A percentile compares a stretch with the other conserved stretches of the same genome.
Evolutionary conservation across 2,797 vertebrate species (phyloP).

Genomic region (Hypotaenidia philippensis): DNA sequence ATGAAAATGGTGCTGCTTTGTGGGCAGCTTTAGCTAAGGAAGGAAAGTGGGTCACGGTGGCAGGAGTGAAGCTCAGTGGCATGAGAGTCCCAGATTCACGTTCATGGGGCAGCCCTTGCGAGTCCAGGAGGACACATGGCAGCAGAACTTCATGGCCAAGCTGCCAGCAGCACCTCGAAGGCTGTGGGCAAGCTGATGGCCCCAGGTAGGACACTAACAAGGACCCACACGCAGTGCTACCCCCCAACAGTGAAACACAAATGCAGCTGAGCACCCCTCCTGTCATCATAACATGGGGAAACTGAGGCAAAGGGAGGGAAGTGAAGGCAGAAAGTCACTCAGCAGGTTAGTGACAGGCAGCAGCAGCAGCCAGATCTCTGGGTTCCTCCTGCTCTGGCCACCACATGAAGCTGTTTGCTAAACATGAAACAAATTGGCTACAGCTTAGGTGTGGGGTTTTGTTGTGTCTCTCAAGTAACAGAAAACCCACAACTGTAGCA

Average conservation of each 20-base stretch:
- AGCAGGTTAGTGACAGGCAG: neutral
- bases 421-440: rapidly evolving
- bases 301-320: neutral
- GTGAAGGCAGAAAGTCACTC: neutral
- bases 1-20: neutral
- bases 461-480: neutral
- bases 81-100: neutral
- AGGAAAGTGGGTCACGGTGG: neutral
- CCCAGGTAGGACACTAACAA: rapidly evolving
- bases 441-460: rapidly evolving
- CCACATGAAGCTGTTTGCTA: neutral
- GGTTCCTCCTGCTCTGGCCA: neutral
- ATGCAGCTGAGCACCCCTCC: rapidly evolving
- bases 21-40: neutral
- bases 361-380: rapidly evolving
- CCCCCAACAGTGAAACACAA: rapidly evolving
- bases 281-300: neutral
- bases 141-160: neutral
- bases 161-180: neutral
- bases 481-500: neutral
- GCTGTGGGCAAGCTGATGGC: rapidly evolving
- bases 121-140: rapidly evolving
- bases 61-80: neutral
- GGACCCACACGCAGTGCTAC: rapidly evolving
- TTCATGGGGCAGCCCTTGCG: neutral